Conservation (phyloP, 2,797 vertebrate species). For the Syndactyla subalaris region DNA sequence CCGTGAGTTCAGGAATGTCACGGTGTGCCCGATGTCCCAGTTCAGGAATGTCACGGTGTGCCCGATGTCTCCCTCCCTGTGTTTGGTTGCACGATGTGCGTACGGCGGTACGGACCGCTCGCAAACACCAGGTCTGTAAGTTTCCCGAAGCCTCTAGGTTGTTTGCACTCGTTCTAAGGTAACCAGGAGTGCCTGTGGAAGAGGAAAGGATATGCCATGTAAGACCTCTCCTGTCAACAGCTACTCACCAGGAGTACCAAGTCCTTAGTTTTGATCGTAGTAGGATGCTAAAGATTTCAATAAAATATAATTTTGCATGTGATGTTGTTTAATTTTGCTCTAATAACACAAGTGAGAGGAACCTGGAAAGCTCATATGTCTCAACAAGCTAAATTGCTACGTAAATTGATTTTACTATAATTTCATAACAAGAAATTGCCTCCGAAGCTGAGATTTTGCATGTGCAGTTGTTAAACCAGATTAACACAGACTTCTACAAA, state of each 20-base stretch:
- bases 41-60: background rate
- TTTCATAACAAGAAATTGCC: background rate
- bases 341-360: background rate
- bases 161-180: accelerated
- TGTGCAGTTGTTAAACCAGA: background rate
- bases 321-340: background rate
- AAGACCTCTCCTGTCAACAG: background rate
- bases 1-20: background rate
- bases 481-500: background rate
- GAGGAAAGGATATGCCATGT: accelerated
- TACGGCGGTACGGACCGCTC: accelerated
- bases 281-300: background rate
- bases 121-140: accelerated
- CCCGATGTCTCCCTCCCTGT: accelerated
- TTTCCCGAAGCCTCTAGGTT: background rate
- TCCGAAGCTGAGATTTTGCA: background rate
- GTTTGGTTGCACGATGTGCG: accelerated
- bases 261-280: background rate
- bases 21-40: background rate
- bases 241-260: background rate
- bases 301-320: background rate
- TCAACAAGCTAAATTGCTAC: background rate
- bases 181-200: accelerated
- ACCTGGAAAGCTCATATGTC: background rate
- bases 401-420: background rate